Percentiles rank a stretch among this genome's conserved stretches.
Conservation (phyloP, 2,888 invertebrate genomes). For the Leucozona laternaria region DNA sequence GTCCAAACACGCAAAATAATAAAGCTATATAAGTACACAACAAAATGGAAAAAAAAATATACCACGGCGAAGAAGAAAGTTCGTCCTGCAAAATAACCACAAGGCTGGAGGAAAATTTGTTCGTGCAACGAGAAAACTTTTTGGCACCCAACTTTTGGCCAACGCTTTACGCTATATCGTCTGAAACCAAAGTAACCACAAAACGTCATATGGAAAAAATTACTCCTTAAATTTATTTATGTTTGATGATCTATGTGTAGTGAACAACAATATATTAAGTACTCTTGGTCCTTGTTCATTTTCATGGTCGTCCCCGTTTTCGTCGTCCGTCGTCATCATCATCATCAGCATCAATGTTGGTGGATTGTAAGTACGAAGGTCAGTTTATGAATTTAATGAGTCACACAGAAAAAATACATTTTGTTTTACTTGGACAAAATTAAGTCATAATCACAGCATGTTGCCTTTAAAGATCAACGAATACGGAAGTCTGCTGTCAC, state of each 20-base stretch:
- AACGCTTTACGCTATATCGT: neutral
- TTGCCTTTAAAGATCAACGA: neutral
- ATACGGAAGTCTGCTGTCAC: neutral
- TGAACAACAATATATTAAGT: slow-evolving; percentile 17
- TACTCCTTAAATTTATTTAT: slow-evolving; percentile 70
- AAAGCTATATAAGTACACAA: slow-evolving; percentile 26
- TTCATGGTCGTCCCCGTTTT: slow-evolving; percentile 36
- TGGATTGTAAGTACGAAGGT: slow-evolving; percentile 38
- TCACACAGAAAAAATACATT: slow-evolving; percentile 28
- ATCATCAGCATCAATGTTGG: slow-evolving; percentile 16
- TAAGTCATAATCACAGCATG: slow-evolving; percentile 42
- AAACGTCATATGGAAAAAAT: slow-evolving; percentile 74
- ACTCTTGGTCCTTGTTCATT: slow-evolving; percentile 49
- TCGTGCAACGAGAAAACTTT: slow-evolving; percentile 71
- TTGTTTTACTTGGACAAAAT: slow-evolving; percentile 36
- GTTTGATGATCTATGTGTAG: slow-evolving; percentile 63
- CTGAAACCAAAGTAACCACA: slow-evolving; percentile 47
- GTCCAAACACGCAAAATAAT: slow-evolving; percentile 43
- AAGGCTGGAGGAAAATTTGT: slow-evolving; percentile 62
- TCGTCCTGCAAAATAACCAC: slow-evolving; percentile 70
- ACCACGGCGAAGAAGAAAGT: slow-evolving; percentile 62
- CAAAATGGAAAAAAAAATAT: slow-evolving; percentile 27
- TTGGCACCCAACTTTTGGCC: slow-evolving; percentile 20
- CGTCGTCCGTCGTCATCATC: neutral
- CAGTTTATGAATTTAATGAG: slow-evolving; percentile 72